Base-by-base conservation (phyloP, 2,888 invertebrate species). In the Helobdella robusta region DNA sequence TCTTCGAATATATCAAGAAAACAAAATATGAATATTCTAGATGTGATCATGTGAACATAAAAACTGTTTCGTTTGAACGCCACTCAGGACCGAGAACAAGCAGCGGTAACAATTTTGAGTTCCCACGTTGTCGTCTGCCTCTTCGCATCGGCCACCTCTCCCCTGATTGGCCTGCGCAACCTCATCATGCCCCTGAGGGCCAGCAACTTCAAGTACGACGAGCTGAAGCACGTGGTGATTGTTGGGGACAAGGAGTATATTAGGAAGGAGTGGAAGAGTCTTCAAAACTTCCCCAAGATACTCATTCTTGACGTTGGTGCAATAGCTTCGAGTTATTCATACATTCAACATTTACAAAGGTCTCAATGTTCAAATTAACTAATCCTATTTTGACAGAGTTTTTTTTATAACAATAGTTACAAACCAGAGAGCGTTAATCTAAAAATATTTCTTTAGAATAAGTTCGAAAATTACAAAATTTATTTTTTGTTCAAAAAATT, bases 171-270 rank as follows among this genome's bases (percentile, higher is more conserved):
- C 72, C 85, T 99, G 73, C 84, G 98, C 72, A 99, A 98, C 82
- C 85, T 99, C 80, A 95, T 99, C 75, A 98, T 99, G 98, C 98
- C 98, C 66, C 84, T 99, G 74, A 97, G 97, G 58, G 97, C 98
- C 74, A 95, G 94, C 77, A 98, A 98, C 83, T 98, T 98, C 83
- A 97, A 25, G n/a, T 40, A 48, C 50, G 46, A 97, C 82, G 98
- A 99, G 84, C 86, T 99, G 75, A 98, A 98, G 82, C 97, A 97
- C 82, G 95, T 98, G 74, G 95, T 99, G 73, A 95, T 99, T 78
- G 97, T 98, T 72, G 97, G 97, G 73, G 94, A 97, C 76, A 91
- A 95, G 75, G 97, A 98, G 77, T 99, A 98, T 82, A 89, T 99
- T 74, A 85, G 93, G 76, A 85, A 94, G 77, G 98, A 99, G 82